Conservation (phyloP, 2,113 vertebrate species). For the Corythaixoides concolor region DNA sequence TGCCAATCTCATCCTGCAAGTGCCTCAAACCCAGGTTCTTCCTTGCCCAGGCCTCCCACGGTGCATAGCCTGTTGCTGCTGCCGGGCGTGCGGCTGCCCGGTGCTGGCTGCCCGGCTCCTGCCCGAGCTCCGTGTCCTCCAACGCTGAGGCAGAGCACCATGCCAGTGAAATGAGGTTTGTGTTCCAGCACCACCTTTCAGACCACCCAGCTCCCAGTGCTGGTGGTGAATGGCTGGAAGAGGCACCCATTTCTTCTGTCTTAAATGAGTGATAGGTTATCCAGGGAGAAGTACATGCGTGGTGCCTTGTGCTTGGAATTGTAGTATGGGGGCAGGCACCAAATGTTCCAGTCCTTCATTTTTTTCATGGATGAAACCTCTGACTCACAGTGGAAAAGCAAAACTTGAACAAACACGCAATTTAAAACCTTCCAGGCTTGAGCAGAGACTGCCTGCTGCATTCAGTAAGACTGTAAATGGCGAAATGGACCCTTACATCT, state of each 20-base stretch:
- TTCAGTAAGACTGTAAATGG: neutral
- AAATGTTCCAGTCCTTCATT: neutral
- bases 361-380: neutral
- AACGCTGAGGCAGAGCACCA: neutral
- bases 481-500: neutral
- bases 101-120: neutral
- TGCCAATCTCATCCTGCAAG: neutral
- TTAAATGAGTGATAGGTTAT: neutral
- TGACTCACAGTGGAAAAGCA: neutral
- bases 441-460: neutral
- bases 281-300: fast-evolving
- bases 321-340: neutral
- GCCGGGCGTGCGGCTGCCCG: neutral
- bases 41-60: neutral
- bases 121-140: neutral
- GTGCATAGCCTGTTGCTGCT: neutral
- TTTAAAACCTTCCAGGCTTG: neutral
- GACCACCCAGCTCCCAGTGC: neutral
- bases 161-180: neutral
- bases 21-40: neutral
- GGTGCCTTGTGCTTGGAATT: neutral
- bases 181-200: neutral
- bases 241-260: neutral
- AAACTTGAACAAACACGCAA: neutral
- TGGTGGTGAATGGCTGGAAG: neutral